Evolutionary conservation across 2,113 vertebrate species (phyloP).

Genomic region (Gasterosteus nipponicus): DNA sequence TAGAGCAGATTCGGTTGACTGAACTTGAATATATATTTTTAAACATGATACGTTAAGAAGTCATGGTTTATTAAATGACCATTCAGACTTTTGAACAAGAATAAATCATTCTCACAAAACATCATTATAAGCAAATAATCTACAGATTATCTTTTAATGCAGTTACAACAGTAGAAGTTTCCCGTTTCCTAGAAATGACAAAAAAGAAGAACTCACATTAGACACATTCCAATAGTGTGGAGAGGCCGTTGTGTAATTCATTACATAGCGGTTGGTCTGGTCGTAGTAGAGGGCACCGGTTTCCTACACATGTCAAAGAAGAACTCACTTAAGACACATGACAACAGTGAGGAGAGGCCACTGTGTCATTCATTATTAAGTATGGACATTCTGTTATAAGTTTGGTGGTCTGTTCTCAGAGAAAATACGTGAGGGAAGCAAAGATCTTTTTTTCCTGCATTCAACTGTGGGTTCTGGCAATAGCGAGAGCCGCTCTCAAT

Average conservation of each 20-base stretch:
- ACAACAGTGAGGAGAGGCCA: neutral
- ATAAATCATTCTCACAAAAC: neutral
- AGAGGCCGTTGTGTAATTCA: neutral
- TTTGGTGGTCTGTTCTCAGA: neutral
- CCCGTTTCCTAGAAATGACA: slow-evolving; percentile 9
- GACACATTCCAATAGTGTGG: neutral
- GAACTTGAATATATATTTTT: neutral
- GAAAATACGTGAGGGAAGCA: neutral
- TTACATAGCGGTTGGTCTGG: neutral
- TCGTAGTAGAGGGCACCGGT: neutral
- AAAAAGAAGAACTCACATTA: slow-evolving; percentile 21
- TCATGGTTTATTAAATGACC: neutral
- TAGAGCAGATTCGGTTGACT: neutral
- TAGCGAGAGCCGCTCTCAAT: slow-evolving; percentile 28
- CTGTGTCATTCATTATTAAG: neutral
- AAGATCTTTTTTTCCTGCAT: neutral
- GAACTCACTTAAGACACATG: slow-evolving; percentile 3
- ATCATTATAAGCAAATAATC: neutral
- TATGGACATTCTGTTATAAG: neutral
- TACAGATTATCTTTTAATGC: neutral
- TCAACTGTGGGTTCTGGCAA: slow-evolving; percentile 59
- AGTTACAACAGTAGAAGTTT: neutral
- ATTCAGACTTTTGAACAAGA: neutral
- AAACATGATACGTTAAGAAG: neutral
- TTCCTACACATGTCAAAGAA: slow-evolving; percentile 16